Base-by-base conservation (phyloP, 1,140 invertebrate genomes). In the Goniozus legneri region DNA sequence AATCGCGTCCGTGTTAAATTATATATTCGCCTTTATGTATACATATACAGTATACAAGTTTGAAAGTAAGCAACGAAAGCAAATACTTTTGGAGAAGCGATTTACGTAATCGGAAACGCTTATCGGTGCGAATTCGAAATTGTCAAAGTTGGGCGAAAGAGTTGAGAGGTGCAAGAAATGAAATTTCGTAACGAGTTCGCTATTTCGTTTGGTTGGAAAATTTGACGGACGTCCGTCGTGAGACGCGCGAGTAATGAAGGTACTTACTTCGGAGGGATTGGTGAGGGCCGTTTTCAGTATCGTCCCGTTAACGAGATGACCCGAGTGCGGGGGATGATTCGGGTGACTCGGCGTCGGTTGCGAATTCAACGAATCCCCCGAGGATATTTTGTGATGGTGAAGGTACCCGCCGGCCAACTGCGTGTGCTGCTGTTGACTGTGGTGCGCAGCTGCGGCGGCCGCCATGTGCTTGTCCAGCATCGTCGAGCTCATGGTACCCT, bases 221-320 rank as follows among this genome's bases (percentile, higher is more conserved):
- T 27, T 27, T 27, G 10, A 27, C 4, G 24, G 24, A 27, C 24
- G 10, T 4, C 24, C 10, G 24, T 27, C 24, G 10, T 27, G 24
- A 10, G 10, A 27, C 4, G 10, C n/a, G 4, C 10, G 10, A 6
- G 24, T 27, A 27, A 6, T 27, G 24, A 4, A 27, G 24, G 3
- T 13, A 69, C 74, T 79, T 55, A 84, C 82, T 81, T 95, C 92
- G 70, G 89, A 92, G 52, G 91, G 91, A 75, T 93, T 94, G 48
- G 91, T 95, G 56, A 95, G 82, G 33, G 92, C 92, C 67, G 91
- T 92, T 79, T 95, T 95, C 52, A 95, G 81, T 64, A 95, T 95
- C 62, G 89, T 92, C 50, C 92, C 91, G 68, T 91, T 92, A 59
- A 90, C 86, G 56, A 92, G 79, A 66, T 90, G 86, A 46, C 86